Percentiles rank a stretch among this genome's conserved stretches.
phyloP scores from a whole-genome alignment of 1,140 invertebrate species.

The Antheraea mylitta region DNA sequence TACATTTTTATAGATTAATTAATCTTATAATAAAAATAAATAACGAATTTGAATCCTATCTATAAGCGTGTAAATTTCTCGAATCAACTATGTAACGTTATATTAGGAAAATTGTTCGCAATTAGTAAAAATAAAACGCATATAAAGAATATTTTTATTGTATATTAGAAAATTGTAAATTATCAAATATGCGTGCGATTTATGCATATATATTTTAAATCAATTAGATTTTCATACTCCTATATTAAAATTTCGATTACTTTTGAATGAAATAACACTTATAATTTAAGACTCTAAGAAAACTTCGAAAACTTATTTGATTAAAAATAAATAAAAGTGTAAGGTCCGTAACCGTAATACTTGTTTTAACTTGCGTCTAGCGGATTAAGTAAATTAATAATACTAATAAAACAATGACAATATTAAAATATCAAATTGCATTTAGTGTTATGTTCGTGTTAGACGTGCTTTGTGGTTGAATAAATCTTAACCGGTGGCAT shows the following conservation, averaged over 20 bases:
- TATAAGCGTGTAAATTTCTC: constrained; percentile 38
- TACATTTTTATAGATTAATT: background rate
- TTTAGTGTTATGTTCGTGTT: constrained; percentile 67
- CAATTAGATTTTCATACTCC: background rate
- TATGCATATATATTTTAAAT: background rate
- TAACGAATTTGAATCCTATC: constrained; percentile 40
- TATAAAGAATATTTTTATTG: background rate
- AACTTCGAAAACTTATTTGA: background rate
- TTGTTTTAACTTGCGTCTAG: constrained; percentile 53
- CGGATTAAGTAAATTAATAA: constrained; percentile 65
- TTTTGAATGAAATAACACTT: background rate
- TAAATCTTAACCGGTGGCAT: constrained; percentile 49
- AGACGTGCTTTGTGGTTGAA: constrained; percentile 55
- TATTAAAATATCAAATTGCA: constrained; percentile 70
- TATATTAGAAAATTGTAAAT: background rate
- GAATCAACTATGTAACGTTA: constrained; percentile 28
- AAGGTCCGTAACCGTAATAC: background rate
- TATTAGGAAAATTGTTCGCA: constrained; percentile 31
- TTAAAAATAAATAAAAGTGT: background rate
- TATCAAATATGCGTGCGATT: background rate
- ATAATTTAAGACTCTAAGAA: background rate
- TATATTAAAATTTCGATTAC: background rate
- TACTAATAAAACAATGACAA: constrained; percentile 74
- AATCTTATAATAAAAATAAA: constrained; percentile 19
- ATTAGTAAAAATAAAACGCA: constrained; percentile 13